phyloP scores from a whole-genome alignment of 2,797 vertebrate species.

The Jordanella pulchra region DNA sequence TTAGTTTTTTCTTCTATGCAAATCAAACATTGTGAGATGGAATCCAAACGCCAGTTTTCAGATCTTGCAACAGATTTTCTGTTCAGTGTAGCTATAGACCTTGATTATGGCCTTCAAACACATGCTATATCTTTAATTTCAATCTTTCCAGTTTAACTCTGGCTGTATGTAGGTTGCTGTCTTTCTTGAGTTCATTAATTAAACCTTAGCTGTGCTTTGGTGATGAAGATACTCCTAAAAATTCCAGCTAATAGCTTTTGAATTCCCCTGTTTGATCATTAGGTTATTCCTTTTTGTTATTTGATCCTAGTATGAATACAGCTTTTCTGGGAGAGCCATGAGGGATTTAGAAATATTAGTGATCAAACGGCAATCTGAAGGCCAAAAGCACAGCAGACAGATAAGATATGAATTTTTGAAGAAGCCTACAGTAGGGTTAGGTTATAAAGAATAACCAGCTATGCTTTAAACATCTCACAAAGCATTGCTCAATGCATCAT shows the following conservation, averaged over 20 bases:
- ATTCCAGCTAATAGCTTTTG: too few species aligned
- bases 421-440: not conserved
- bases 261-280: not conserved
- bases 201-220: too few species aligned
- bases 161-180: not conserved
- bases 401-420: not conserved
- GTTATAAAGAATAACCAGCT: not conserved
- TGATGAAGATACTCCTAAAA: not conserved
- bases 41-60: not conserved
- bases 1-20: too few species aligned
- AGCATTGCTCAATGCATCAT: too few species aligned
- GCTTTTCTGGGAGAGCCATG: not conserved
- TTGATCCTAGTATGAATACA: not conserved
- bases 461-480: not conserved
- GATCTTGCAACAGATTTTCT: not conserved
- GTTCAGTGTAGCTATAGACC: not conserved
- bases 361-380: too few species aligned
- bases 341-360: too few species aligned
- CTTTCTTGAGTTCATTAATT: too few species aligned
- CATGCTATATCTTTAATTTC: not conserved
- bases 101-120: not conserved
- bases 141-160: not conserved
- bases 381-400: too few species aligned
- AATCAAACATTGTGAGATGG: too few species aligned
- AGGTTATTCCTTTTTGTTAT: not conserved